Evolutionary conservation across 2,888 invertebrate species (phyloP).

Genomic region (Abscondita cerata): DNA sequence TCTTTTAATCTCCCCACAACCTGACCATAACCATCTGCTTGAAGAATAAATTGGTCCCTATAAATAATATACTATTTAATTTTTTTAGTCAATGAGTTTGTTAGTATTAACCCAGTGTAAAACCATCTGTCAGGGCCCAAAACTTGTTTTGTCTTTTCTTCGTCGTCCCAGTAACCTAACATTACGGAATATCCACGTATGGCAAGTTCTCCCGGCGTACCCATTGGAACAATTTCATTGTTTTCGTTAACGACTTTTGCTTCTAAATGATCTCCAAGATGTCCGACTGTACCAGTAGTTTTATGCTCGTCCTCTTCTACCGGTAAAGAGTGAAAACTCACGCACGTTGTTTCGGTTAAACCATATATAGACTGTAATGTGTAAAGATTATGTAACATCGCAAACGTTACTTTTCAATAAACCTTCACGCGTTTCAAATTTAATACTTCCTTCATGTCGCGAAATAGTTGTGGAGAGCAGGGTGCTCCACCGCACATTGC

Average conservation of each 20-base stretch:
- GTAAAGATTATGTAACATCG: not conserved
- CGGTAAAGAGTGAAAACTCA: conserved; percentile 62
- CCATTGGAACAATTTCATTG: conserved; percentile 72
- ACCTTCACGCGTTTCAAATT: conserved; percentile 63
- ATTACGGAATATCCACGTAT: conserved; percentile 78
- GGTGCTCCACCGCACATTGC: conserved; percentile 78
- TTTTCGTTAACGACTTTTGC: conserved; percentile 71
- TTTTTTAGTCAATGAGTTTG: too few relatives aligned
- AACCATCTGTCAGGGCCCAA: conserved; percentile 78
- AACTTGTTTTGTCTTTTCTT: conserved; percentile 73
- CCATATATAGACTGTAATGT: conserved; percentile 65
- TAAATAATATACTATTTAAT: too few relatives aligned
- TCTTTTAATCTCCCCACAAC: conserved; percentile 80
- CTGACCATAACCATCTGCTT: conserved; percentile 72
- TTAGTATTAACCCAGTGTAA: conserved; percentile 80
- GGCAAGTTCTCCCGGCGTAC: conserved; percentile 76
- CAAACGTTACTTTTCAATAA: not conserved
- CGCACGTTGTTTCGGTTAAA: conserved; percentile 67
- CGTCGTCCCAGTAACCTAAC: conserved; percentile 83
- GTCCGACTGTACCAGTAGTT: conserved; percentile 63
- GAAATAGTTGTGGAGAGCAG: conserved; percentile 68
- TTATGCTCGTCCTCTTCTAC: conserved; percentile 57
- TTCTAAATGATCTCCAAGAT: conserved; percentile 64
- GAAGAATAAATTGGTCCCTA: conserved; percentile 75
- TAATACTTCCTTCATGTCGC: conserved; percentile 60